These are phyloP conservation scores for Spinus olivaceus DNA, from an alignment of 2,797 vertebrate genomes.

Conservation along the genomic window DNA sequence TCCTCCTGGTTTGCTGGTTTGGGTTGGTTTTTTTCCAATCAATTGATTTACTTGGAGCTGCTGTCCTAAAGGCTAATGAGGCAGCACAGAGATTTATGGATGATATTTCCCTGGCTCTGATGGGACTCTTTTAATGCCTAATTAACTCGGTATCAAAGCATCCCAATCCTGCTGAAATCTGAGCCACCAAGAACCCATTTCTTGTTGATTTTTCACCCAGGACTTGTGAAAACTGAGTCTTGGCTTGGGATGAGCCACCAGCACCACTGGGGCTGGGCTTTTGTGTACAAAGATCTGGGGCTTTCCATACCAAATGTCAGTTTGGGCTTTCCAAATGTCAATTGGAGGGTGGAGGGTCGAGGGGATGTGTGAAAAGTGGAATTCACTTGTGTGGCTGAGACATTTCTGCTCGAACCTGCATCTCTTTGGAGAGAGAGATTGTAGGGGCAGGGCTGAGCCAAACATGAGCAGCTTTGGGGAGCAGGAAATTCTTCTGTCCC, in stretches of 20 bases:
- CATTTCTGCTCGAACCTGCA: not conserved
- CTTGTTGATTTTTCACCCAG: not conserved
- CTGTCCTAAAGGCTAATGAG: slow-evolving; percentile 13
- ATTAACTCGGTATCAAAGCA: not conserved
- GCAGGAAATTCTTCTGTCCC: not conserved
- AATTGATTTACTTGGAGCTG: not conserved
- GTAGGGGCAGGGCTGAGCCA: not conserved
- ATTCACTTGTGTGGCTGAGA: not conserved
- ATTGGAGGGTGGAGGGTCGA: not conserved
- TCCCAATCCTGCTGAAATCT: not conserved
- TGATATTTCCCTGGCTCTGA: slow-evolving; percentile 15
- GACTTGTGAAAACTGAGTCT: not conserved
- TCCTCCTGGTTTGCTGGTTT: not conserved
- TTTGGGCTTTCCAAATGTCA: not conserved
- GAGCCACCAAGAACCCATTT: not conserved
- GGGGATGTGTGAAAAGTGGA: not conserved
- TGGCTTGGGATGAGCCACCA: not conserved
- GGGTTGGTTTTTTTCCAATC: not conserved
- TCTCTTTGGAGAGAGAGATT: not conserved
- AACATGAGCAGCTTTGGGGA: not conserved
- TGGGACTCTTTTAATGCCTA: not conserved
- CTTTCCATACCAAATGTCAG: accelerated
- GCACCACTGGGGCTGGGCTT: not conserved
- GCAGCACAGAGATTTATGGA: not conserved
- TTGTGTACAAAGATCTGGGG: not conserved